Evolutionary conservation across 2,797 vertebrate genomes (phyloP), one percentile per base, ranked within the genome.

Genomic region (Eulemur albifrons): DNA sequence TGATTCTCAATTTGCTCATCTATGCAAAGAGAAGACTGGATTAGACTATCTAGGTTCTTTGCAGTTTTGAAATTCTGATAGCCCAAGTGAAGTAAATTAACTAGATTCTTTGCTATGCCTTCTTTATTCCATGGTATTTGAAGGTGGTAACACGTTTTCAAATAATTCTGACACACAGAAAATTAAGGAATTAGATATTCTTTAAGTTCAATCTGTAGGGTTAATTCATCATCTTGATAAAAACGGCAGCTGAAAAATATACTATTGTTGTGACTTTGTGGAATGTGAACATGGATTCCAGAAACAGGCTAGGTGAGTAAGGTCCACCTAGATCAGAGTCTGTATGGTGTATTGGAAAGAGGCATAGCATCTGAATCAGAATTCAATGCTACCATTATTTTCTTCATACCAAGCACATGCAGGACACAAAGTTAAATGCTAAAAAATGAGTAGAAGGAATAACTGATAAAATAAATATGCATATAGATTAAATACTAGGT

Each of bases 171-270:
- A 93, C 27, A 59, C n/a, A 79, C 1, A 94, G 35, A 8, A 92
- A 75, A 83, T 86, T 81, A 67, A 94, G 75, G 57, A 75, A 63
- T n/a, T 84, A 93, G 80, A 65, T 65, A 30, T 0, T 35, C 48
- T 89, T 82, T 93, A 88, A 67, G 27, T 81, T 89, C 50, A 94
- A 70, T 38, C 43, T 85, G 14, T 52, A 45, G 65, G 27, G 40
- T 65, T 96, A 90, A 82, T 67, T 86, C 32, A 82, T 27, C 21
- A 79, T 73, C 32, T 67, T 57, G 88, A 88, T 89, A 77, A 94
- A 95, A 93, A 94, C 35, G 69, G 40, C 4, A 75, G 61, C 52
- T 75, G 89, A 88, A 72, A 81, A 90, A 86, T 87, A 89, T 0
- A 32, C 14, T 38, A 35, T 3, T 94, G 65, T 38, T 48, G 45